These are phyloP conservation scores for Napeogenes inachia DNA, from an alignment of 2,888 invertebrate genomes.

Conservation along the genomic window DNA sequence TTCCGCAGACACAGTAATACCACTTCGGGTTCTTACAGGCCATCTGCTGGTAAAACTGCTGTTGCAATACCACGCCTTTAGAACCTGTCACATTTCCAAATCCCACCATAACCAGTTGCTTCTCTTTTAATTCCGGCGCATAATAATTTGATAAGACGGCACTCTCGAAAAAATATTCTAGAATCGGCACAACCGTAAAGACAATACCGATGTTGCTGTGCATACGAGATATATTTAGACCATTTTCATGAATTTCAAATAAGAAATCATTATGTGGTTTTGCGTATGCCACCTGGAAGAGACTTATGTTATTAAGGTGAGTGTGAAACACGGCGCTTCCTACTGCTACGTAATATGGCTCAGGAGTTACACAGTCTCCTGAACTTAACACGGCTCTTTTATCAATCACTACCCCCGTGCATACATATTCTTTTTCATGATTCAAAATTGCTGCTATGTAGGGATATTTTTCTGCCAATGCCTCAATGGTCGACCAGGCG, in stretches of 20 bases:
- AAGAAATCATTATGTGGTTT: constrained; percentile 46
- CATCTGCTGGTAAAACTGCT: constrained; percentile 45
- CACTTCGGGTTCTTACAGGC: constrained; percentile 56
- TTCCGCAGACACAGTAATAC: constrained; percentile 60
- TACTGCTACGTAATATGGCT: constrained; percentile 44
- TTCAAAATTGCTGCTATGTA: constrained; percentile 53
- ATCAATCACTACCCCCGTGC: constrained; percentile 51
- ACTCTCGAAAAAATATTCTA: constrained; percentile 40
- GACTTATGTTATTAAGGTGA: constrained; percentile 32
- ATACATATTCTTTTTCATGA: constrained; percentile 41
- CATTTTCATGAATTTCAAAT: constrained; percentile 37
- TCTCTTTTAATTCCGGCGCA: constrained; percentile 46
- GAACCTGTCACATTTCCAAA: constrained; percentile 41
- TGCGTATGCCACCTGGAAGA: constrained; percentile 42
- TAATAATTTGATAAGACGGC: constrained; percentile 43
- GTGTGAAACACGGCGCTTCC: constrained; percentile 44
- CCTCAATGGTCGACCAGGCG: constrained; percentile 41
- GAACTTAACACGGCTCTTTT: constrained; percentile 52
- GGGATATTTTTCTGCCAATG: constrained; percentile 52
- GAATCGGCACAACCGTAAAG: constrained; percentile 38
- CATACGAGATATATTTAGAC: constrained; percentile 43
- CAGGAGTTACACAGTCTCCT: constrained; percentile 44
- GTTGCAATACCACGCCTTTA: constrained; percentile 41
- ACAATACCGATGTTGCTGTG: constrained; percentile 58
- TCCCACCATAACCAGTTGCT: constrained; percentile 45